Evolutionary conservation across 2,888 invertebrate species (phyloP).

Genomic region (Sepiola atlantica): DNA sequence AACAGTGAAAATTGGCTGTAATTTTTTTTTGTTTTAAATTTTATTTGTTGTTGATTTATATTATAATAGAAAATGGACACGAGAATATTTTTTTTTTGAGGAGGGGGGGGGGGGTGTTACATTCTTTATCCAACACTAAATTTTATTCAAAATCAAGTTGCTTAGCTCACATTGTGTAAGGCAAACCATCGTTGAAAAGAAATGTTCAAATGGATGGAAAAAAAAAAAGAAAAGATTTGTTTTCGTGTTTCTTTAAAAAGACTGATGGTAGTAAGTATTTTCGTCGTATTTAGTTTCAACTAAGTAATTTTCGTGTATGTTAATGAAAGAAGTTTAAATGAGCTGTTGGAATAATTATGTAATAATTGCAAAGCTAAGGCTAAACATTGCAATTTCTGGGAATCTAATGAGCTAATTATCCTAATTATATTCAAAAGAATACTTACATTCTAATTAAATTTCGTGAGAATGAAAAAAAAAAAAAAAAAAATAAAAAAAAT

Average conservation of each 20-base stretch:
- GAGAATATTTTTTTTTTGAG: neutral
- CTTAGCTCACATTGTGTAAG: neutral
- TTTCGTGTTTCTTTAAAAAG: neutral
- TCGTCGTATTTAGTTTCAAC: neutral
- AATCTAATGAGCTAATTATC: neutral
- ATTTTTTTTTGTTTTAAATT: neutral
- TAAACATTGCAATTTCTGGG: neutral
- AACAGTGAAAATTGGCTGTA: neutral
- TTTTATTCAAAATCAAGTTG: neutral
- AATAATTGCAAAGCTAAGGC: neutral
- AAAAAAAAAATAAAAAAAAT: too few relatives aligned
- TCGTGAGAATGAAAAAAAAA: too few relatives aligned
- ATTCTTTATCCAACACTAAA: neutral
- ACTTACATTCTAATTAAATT: neutral
- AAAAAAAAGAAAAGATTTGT: constrained; percentile 32
- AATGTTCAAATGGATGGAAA: constrained; percentile 4
- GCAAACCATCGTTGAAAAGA: neutral
- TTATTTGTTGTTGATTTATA: neutral
- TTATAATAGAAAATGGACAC: neutral
- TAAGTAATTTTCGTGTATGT: neutral
- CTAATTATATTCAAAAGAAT: neutral
- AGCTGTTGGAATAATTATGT: neutral
- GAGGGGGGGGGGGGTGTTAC: neutral
- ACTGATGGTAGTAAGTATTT: neutral
- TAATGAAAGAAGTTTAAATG: neutral